phyloP scores from a whole-genome alignment of 2,113 vertebrate species.

The Spermophilus dauricus region DNA sequence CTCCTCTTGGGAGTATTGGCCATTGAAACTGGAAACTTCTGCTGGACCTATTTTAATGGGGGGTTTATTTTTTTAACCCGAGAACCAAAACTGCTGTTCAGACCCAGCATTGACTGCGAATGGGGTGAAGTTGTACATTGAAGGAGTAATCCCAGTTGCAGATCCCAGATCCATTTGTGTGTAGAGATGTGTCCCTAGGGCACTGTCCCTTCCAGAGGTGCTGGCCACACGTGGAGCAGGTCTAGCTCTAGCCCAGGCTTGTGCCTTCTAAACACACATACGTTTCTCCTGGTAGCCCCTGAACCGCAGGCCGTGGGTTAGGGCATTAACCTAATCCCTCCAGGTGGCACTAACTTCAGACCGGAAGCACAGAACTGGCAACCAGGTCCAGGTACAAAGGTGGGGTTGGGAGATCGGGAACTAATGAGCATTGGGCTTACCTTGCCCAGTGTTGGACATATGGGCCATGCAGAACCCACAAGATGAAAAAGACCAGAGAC shows the following conservation, averaged over 20 bases:
- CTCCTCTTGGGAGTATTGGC: neutral
- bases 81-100: slow-evolving; percentile 37
- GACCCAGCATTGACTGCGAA: neutral
- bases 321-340: slow-evolving; percentile 18
- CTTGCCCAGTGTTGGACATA: accelerated
- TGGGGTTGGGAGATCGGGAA: neutral
- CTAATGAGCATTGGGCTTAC: neutral
- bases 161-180: slow-evolving; percentile 7
- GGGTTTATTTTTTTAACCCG: slow-evolving; percentile 39
- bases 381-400: neutral
- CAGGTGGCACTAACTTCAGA: neutral
- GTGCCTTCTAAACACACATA: neutral
- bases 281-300: neutral
- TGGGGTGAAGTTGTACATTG: neutral
- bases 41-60: neutral
- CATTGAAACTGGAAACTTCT: neutral
- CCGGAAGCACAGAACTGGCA: neutral
- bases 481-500: neutral
- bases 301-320: neutral
- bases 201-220: neutral
- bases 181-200: neutral
- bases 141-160: neutral
- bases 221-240: neutral
- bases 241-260: neutral
- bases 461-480: neutral